Percentiles rank a stretch among this genome's conserved stretches.
phyloP scores from a whole-genome alignment of 2,113 vertebrate genomes.

The Stigmatopora argus region DNA sequence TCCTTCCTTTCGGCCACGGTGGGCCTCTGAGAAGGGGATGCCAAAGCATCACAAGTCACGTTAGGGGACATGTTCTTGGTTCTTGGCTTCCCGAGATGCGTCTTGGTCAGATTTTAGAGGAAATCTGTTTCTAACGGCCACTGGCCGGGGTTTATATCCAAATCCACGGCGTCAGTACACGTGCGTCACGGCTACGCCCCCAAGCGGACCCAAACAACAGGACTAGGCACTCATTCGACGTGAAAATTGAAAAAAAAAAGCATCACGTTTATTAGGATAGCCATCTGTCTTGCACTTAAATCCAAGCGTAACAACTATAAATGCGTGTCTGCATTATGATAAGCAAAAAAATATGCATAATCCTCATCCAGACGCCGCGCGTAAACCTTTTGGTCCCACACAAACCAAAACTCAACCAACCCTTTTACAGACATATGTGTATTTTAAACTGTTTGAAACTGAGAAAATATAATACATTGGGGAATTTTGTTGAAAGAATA shows the following conservation, averaged over 20 bases:
- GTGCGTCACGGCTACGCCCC: conserved; percentile 64
- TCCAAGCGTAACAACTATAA: conserved; percentile 42
- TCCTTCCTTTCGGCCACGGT: conserved; percentile 71
- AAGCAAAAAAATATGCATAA: conserved; percentile 9
- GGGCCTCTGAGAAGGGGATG: conserved; percentile 34
- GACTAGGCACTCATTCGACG: conserved; percentile 27
- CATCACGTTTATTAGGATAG: conserved; percentile 42
- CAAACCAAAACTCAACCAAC: not conserved
- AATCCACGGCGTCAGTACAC: conserved; percentile 45
- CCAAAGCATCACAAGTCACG: conserved; percentile 20
- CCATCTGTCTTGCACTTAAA: conserved; percentile 64
- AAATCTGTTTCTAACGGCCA: conserved; percentile 26
- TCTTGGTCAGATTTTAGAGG: not conserved
- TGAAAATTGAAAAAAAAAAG: conserved; percentile 54
- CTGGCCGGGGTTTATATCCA: conserved; percentile 59
- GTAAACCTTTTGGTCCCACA: not conserved
- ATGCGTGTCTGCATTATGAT: conserved; percentile 55
- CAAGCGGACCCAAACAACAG: conserved; percentile 52
- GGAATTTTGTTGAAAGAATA: not conserved
- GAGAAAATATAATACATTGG: not conserved
- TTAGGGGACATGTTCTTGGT: conserved; percentile 55
- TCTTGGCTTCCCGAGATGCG: not conserved
- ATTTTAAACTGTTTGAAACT: not conserved
- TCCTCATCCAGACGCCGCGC: conserved; percentile 5
- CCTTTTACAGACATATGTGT: not conserved